Evolutionary conservation across 2,888 invertebrate species (phyloP).

Genomic region (Ichneumoninae sp.): DNA sequence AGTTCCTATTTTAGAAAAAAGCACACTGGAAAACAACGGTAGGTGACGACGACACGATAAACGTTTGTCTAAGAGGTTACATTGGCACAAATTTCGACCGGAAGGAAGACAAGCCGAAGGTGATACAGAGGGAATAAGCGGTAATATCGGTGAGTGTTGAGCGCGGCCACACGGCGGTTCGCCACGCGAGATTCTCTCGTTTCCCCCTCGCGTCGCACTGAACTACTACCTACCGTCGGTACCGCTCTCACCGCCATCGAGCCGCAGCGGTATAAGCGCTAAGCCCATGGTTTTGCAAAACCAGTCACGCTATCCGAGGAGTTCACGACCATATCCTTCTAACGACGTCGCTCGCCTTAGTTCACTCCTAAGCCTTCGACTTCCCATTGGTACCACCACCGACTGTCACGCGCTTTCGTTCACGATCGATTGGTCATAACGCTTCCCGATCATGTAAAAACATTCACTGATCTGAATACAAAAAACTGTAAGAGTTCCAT

Average conservation of each 20-base stretch:
- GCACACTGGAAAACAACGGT: background rate
- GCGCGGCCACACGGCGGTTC: constrained; percentile 82
- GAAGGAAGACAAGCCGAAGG: constrained; percentile 45
- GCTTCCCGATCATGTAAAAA: no score
- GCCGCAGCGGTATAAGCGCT: constrained; percentile 51
- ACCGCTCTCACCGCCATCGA: constrained; percentile 66
- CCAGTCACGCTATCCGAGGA: constrained; percentile 69
- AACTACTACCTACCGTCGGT: constrained; percentile 70
- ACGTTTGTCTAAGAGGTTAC: background rate
- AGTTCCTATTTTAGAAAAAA: background rate
- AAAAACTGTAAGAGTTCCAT: no score
- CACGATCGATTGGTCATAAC: no score
- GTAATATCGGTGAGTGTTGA: constrained; percentile 80
- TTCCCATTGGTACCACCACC: background rate
- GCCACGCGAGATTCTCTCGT: constrained; percentile 81
- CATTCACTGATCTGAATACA: no score
- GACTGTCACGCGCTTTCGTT: no score
- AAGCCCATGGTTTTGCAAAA: constrained; percentile 61
- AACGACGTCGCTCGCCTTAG: constrained; percentile 11
- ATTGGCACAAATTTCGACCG: constrained; percentile 8
- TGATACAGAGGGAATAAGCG: constrained; percentile 62
- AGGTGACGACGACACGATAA: background rate
- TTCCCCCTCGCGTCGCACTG: constrained; percentile 69
- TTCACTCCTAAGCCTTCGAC: background rate
- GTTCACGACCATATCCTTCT: constrained; percentile 72